Percentiles rank a stretch among this genome's conserved stretches.
These are phyloP conservation scores for Salarias fasciatus DNA, from an alignment of 2,797 vertebrate species.

Conservation along the genomic window DNA sequence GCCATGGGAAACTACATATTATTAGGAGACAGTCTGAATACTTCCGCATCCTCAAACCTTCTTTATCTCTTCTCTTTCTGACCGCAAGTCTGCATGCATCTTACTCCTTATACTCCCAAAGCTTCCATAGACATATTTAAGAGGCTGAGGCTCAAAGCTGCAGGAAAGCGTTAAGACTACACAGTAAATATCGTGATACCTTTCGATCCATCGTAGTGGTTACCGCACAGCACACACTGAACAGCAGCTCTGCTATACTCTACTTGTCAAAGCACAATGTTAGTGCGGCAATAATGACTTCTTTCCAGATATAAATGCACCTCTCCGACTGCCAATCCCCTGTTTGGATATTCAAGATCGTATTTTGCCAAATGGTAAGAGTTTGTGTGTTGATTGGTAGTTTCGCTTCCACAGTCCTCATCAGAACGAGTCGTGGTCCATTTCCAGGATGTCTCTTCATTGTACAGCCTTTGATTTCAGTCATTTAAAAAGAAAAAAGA, in stretches of 20 bases:
- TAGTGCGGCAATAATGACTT: slow-evolving; percentile 61
- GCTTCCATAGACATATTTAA: slow-evolving; percentile 55
- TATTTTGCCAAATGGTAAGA: slow-evolving; percentile 60
- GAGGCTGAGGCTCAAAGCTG: slow-evolving; percentile 55
- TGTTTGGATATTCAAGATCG: slow-evolving; percentile 42
- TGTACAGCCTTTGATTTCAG: slow-evolving; percentile 52
- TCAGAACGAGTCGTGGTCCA: slow-evolving; percentile 39
- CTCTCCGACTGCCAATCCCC: slow-evolving; percentile 51
- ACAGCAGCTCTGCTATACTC: slow-evolving; percentile 55
- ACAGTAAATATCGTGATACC: slow-evolving; percentile 12
- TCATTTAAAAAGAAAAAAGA: slow-evolving; percentile 14
- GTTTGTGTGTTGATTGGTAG: slow-evolving; percentile 61
- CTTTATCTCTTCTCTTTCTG: slow-evolving; percentile 49
- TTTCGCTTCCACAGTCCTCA: slow-evolving; percentile 53
- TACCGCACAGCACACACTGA: slow-evolving; percentile 45
- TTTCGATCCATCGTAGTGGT: slow-evolving; percentile 31
- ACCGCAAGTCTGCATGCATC: slow-evolving; percentile 64
- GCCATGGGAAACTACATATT: slow-evolving; percentile 36
- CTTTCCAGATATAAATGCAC: slow-evolving; percentile 32
- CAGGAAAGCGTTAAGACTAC: slow-evolving; percentile 39
- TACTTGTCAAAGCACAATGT: slow-evolving; percentile 64
- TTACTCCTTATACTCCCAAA: slow-evolving; percentile 45
- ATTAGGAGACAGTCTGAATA: slow-evolving; percentile 46
- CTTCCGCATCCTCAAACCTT: slow-evolving; percentile 56
- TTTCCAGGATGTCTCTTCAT: slow-evolving; percentile 39